Evolutionary conservation across 2,888 invertebrate genomes (phyloP), one percentile per base, ranked within the genome.

Genomic region (Sipha maydis): DNA sequence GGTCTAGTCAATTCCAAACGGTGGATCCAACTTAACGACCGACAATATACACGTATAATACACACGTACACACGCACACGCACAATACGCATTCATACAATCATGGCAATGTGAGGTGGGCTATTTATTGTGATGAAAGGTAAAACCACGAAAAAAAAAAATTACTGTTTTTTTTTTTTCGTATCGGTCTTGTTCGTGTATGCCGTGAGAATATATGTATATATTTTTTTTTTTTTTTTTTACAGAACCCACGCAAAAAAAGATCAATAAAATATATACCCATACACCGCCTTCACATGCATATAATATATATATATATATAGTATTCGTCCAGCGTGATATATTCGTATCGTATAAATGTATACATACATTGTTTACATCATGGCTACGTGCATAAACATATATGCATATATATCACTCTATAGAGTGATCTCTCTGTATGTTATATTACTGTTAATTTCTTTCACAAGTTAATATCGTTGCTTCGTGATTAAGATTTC

Each of bases 121-220:
- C 80, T 25, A 73, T 83, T 83, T 83, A 83, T 56, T 28, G 84
- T 34, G 76, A 61, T 21, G 80, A 82, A 56, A 34, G 73, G 19
- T 28, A 71, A 71, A 67, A 76, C 48, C 48, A 25, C 83, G 83
- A 54, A 56, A 21, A n/a, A 71, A 71, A 83, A 73, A 84, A 84
- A 84, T 76, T 84, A 84, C 61, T 7, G 84, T 71, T 54, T 41
- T 83, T 82, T 83, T 69, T 82, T 82, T 28, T 71, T 31, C 38
- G 56, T 56, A 83, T 78, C 38, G 71, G 77, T 71, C 28, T 71
- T 71, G 54, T 79, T 79, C 28, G 84, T 86, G 56, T 41, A 21
- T 41, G 86, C 86, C 75, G 86, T 88, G 86, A 88, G 86, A 88
- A 88, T 41, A 61, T 88, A 61, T 82, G 28, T 48, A 71, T 34